phyloP scores from a whole-genome alignment of 1,140 invertebrate genomes.

The Holotrichia oblita region DNA sequence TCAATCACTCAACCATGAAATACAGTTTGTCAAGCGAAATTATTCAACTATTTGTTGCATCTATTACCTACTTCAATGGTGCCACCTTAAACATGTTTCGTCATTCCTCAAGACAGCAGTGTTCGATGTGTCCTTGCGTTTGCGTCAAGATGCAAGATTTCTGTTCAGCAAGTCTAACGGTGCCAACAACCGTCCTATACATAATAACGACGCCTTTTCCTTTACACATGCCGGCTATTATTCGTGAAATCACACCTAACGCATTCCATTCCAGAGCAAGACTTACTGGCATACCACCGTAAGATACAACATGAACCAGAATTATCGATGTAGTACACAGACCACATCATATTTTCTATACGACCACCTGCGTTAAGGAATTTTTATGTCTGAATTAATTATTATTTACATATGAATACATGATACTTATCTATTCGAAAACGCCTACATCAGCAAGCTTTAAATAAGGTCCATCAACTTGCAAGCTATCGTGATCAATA shows the following conservation, averaged over 20 bases:
- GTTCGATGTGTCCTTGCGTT: constrained; percentile 8
- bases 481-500: too few species aligned
- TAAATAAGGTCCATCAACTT: too few species aligned
- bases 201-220: constrained; percentile 20
- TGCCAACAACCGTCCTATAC: constrained; percentile 9
- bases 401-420: neutral
- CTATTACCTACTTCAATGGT: neutral
- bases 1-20: too few species aligned
- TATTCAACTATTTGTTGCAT: too few species aligned
- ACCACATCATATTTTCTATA: neutral
- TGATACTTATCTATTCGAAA: too few species aligned
- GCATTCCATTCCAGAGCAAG: constrained; percentile 38
- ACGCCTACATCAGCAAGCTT: too few species aligned
- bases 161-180: neutral
- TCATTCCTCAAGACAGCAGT: neutral
- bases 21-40: too few species aligned
- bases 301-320: neutral
- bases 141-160: constrained; percentile 12
- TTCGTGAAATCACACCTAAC: constrained; percentile 42
- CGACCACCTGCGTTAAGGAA: neutral
- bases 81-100: neutral
- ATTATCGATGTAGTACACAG: neutral
- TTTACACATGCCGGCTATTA: neutral
- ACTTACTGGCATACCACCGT: neutral
- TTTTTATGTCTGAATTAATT: neutral